phyloP scores from a whole-genome alignment of 2,797 vertebrate genomes.

The Thunnus albacares region DNA sequence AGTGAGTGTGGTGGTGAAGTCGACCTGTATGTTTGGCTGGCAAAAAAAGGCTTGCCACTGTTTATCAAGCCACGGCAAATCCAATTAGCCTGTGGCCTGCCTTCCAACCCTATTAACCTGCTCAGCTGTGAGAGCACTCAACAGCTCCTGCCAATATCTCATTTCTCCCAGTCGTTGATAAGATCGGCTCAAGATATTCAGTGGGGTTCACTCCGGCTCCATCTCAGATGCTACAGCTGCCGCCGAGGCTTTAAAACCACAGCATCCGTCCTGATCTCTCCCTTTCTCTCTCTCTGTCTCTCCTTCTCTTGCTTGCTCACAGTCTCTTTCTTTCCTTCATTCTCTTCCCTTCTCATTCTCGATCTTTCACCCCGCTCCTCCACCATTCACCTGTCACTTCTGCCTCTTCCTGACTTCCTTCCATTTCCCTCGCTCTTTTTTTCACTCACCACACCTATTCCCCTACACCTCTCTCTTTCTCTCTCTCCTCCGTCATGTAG shows the following conservation, averaged over 20 bases:
- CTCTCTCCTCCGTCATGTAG: conserved; percentile 73
- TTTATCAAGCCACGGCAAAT: conserved; percentile 98
- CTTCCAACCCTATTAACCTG: conserved; percentile 98
- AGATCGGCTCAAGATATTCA: conserved; percentile 96
- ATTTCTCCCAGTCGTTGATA: conserved; percentile 95
- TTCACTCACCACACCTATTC: conserved; percentile 32
- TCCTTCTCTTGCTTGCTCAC: conserved; percentile 24
- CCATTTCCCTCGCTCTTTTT: conserved; percentile 42
- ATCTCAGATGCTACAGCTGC: conserved; percentile 85
- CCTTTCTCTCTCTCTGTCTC: conserved; percentile 56
- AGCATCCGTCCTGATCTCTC: conserved; percentile 74
- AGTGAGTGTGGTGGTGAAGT: conserved; percentile 46
- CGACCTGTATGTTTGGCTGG: conserved; percentile 83
- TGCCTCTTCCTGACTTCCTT: conserved; percentile 41
- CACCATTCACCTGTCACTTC: conserved; percentile 65
- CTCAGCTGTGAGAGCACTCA: conserved; percentile 94
- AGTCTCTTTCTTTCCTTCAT: conserved; percentile 47
- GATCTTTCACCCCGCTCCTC: conserved; percentile 28
- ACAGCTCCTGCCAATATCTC: conserved; percentile 97
- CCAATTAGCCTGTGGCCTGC: conserved; percentile 97
- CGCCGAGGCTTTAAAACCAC: conserved; percentile 82
- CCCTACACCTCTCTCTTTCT: conserved; percentile 33
- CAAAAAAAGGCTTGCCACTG: conserved; percentile 90
- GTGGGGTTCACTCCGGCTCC: conserved; percentile 91
- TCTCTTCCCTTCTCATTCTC: conserved; percentile 25